Base-by-base conservation (phyloP, 1,140 invertebrate species). In the Leptinotarsa lineolata region DNA sequence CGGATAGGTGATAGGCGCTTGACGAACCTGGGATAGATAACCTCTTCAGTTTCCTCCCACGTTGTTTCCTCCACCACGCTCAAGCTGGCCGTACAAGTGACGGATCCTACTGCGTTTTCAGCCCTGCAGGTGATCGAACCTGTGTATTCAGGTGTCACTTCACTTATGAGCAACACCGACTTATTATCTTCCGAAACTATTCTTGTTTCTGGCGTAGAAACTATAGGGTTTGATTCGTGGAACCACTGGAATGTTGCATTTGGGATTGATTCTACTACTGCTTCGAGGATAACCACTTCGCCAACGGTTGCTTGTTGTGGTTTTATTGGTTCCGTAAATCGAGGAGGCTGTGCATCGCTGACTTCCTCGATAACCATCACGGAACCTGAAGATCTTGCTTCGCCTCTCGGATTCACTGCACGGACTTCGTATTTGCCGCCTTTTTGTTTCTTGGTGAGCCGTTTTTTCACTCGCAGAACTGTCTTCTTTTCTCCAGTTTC, bases 191-290 rank as follows among this genome's bases (percentile, higher is more conserved):
- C 88, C 48, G 90, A 91, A 2, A 91, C 89, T 58, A 96, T 90
- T 78, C 91, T 90, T 60, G 92, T 86, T 74, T 91, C 89, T 72
- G 87, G 85, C 54, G 89, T 87, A 69, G 90, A 89, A 74, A 86
- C 86, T 58, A 91, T 83, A 45, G 89, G 89, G 75, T 88, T 90
- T 74, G 85, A 88, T 79, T 94, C 90, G 68, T 92, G 88, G 82
- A 92, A 95, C 95, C 95, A 97, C 81, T 93, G 92, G 87, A 96
- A 96, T 21, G 92, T 94, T 22, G 93, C 93, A 61, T 88, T 87
- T 15, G 95, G 95, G 79, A 87, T 89, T 1, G 94, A 93, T 74
- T 90, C 88, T 2, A 96, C 94, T 72, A 87, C 84, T 15, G 90
- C 90, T 86, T 96, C 94, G 78, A 96, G 86, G 64, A 95, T 89